Conservation (phyloP, 2,113 vertebrate species). For the Dromiciops gliroides region DNA sequence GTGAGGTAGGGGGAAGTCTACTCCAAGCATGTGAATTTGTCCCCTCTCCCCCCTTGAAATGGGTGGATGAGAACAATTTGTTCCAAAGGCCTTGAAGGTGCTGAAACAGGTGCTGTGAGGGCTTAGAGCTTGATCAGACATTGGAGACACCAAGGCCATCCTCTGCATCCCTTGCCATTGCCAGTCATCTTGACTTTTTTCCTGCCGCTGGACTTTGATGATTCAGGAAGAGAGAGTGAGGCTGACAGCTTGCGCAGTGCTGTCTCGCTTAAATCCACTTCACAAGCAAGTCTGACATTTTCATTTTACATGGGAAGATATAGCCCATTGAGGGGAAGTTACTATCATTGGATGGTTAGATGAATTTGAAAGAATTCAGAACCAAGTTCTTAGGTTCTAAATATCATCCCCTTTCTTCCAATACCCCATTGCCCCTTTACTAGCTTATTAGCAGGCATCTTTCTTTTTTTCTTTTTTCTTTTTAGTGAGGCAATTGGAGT, state of each 20-base stretch:
- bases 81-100: neutral
- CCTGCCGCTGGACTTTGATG: neutral
- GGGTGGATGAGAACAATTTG: neutral
- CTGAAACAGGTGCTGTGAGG: neutral
- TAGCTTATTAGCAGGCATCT: neutral
- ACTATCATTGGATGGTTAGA: neutral
- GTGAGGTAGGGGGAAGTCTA: neutral
- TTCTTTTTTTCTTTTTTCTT: too few species aligned
- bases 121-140: too few species aligned
- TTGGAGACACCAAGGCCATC: too few species aligned
- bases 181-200: neutral
- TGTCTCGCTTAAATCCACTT: neutral
- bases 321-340: neutral
- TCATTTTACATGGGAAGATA: neutral
- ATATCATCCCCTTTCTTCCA: neutral
- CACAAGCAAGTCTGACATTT: neutral
- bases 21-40: neutral
- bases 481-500: too few species aligned
- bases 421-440: neutral
- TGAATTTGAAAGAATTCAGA: neutral
- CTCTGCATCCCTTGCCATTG: too few species aligned
- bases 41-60: neutral
- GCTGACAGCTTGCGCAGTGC: neutral
- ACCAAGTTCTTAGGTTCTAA: neutral
- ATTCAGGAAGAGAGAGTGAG: too few species aligned